Percentiles rank a stretch among this genome's conserved stretches.
phyloP scores from a whole-genome alignment of 2,113 vertebrate genomes.

The Scortum barcoo region DNA sequence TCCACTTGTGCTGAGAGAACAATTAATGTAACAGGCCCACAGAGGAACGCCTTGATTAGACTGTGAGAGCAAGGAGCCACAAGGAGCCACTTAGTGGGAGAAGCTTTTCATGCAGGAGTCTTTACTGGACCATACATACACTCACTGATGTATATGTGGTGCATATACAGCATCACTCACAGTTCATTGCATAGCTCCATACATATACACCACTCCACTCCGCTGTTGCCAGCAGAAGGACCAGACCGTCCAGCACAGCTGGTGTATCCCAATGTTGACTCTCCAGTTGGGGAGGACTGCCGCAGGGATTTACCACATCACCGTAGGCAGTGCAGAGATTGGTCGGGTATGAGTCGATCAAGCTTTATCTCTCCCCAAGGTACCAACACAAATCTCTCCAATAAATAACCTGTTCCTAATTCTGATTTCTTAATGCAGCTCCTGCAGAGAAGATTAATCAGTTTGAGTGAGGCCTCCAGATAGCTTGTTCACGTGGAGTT shows the following conservation, averaged over 20 bases:
- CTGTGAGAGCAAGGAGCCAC: constrained; percentile 81
- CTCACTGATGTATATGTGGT: constrained; percentile 55
- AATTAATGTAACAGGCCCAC: constrained; percentile 86
- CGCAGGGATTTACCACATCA: constrained; percentile 73
- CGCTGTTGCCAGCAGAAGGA: constrained; percentile 64
- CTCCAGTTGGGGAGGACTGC: constrained; percentile 63
- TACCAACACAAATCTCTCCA: constrained; percentile 76
- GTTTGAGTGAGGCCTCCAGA: constrained; percentile 69
- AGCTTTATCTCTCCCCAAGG: constrained; percentile 81
- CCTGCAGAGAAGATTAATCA: constrained; percentile 81
- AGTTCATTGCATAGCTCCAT: constrained; percentile 36
- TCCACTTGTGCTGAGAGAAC: constrained; percentile 86
- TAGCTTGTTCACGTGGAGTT: constrained; percentile 55
- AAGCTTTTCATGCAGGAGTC: constrained; percentile 80
- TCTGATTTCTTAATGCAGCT: constrained; percentile 81
- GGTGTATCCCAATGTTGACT: constrained; percentile 72
- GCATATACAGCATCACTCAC: constrained; percentile 55
- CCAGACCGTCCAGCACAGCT: constrained; percentile 70
- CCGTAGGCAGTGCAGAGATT: constrained; percentile 69
- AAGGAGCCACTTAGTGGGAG: constrained; percentile 85
- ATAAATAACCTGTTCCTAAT: constrained; percentile 84
- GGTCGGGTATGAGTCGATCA: constrained; percentile 77
- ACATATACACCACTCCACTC: constrained; percentile 17
- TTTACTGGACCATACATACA: constrained; percentile 60
- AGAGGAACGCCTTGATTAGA: constrained; percentile 84